Evolutionary conservation across 2,888 invertebrate species (phyloP), one percentile per base, ranked within the genome.

Genomic region (Campoplex capitator): DNA sequence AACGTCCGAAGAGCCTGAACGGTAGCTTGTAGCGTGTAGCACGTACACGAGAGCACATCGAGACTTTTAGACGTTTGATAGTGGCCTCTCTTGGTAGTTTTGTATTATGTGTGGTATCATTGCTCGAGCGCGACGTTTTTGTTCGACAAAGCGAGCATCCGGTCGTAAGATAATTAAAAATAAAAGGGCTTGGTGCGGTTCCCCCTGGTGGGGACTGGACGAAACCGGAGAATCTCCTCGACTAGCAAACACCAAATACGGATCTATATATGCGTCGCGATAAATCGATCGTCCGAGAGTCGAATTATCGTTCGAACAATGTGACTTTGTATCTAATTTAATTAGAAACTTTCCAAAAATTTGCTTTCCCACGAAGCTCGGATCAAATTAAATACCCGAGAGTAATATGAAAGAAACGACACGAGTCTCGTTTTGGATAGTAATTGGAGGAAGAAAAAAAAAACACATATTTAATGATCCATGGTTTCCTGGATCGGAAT

Each of bases 71-170:
- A 83, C 51, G 42, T 74, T 81, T n/a, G 83, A 77, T 70, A 76
- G 68, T 48, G 73, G 65, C 76, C 78, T 82, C 70, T 79, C 79
- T 67, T 79, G 32, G 84, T 79, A 35, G 56, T 74, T 76, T 82
- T 13, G 56, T 78, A 79, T 76, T 76, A 70, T 71, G 56, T 71
- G 56, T 13, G 42, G 82, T 87, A 86, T 86, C 83, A 79, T 88
- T 87, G 83, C 84, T 87, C 86, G 84, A 86, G 84, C 88, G 85
- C 84, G 86, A 88, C 88, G 87, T 86, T 88, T 83, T 83, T 88
- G 88, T 77, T 85, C 87, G 89, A 87, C 88, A 88, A 88, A 88
- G 87, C 88, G 84, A 87, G 86, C 83, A 88, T 88, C 88, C 89
- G 84, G 86, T 70, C 58, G 67, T 74, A 35, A 65, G 84, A 86